Conservation (phyloP, 2,113 vertebrate species). For the Pavo muticus region DNA sequence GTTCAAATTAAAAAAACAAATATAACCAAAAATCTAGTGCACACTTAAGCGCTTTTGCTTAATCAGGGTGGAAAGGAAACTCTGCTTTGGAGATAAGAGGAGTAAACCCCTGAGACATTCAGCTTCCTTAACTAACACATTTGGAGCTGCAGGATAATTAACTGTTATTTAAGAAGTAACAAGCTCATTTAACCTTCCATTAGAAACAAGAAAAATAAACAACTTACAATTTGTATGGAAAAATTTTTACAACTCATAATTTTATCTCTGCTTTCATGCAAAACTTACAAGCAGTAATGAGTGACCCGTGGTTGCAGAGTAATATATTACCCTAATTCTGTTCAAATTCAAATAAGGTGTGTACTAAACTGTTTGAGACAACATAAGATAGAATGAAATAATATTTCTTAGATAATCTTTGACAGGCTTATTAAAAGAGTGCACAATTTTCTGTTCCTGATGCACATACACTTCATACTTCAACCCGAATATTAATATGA, state of each 20-base stretch:
- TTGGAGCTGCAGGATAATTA: not conserved
- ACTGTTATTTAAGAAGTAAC: conserved; percentile 9
- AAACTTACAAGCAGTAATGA: conserved; percentile 43
- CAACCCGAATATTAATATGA: not conserved
- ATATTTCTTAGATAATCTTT: not conserved
- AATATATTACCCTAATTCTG: conserved; percentile 35
- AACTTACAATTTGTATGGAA: not conserved
- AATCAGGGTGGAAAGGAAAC: conserved; percentile 18
- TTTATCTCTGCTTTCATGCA: not conserved
- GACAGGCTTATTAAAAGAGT: conserved; percentile 22
- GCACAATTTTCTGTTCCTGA: not conserved
- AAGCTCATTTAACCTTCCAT: conserved; percentile 2
- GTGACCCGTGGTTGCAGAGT: not conserved
- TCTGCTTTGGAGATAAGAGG: conserved; percentile 9
- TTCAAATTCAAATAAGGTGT: conserved; percentile 2
- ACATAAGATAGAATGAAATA: conserved; percentile 8
- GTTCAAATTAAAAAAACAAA: not conserved
- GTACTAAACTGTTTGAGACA: not conserved
- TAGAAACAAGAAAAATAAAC: not conserved
- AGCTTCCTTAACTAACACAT: not conserved
- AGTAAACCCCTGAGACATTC: not conserved
- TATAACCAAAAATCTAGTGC: not conserved
- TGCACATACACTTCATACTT: not conserved
- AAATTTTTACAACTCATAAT: not conserved
- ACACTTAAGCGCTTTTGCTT: not conserved